A percentile compares a stretch with the other conserved stretches of the same genome.
Conservation (phyloP, 2,888 invertebrate species). For the Apeira syringaria region DNA sequence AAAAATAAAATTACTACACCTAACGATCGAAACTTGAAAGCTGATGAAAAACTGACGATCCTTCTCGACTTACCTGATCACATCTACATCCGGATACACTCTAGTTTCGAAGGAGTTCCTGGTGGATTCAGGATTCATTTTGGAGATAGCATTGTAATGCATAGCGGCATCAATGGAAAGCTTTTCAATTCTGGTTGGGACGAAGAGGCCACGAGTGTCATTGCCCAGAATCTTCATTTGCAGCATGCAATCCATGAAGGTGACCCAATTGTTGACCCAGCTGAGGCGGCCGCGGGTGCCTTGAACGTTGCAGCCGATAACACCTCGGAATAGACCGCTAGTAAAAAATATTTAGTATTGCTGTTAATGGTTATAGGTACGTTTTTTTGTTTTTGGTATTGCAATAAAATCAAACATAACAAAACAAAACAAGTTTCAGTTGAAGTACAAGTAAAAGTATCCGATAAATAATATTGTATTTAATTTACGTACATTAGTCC, state of each 20-base stretch:
- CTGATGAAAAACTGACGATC: too few species aligned
- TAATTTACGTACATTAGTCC: too few species aligned
- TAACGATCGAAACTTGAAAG: too few species aligned
- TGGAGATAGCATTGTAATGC: conserved; percentile 79
- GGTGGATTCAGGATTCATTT: conserved; percentile 70
- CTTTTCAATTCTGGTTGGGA: conserved; percentile 90
- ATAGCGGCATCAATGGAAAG: conserved; percentile 87
- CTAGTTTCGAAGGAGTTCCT: conserved; percentile 73
- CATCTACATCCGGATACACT: conserved; percentile 73
- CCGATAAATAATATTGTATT: too few species aligned
- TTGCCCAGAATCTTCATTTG: conserved; percentile 90
- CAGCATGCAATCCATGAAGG: conserved; percentile 95
- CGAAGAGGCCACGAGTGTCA: conserved; percentile 87
- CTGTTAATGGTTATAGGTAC: too few species aligned
- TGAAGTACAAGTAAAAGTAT: too few species aligned
- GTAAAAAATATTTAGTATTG: too few species aligned
- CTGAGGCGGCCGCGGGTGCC: conserved; percentile 78
- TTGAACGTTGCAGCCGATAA: conserved; percentile 77
- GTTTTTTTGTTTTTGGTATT: too few species aligned
- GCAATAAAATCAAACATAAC: too few species aligned
- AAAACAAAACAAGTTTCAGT: too few species aligned
- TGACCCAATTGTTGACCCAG: conserved; percentile 94
- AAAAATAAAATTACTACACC: too few species aligned
- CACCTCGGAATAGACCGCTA: conserved; percentile 85
- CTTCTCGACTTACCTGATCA: conserved; percentile 71